Evolutionary conservation across 1,140 invertebrate genomes (phyloP).

Genomic region (Calycopis cecrops): DNA sequence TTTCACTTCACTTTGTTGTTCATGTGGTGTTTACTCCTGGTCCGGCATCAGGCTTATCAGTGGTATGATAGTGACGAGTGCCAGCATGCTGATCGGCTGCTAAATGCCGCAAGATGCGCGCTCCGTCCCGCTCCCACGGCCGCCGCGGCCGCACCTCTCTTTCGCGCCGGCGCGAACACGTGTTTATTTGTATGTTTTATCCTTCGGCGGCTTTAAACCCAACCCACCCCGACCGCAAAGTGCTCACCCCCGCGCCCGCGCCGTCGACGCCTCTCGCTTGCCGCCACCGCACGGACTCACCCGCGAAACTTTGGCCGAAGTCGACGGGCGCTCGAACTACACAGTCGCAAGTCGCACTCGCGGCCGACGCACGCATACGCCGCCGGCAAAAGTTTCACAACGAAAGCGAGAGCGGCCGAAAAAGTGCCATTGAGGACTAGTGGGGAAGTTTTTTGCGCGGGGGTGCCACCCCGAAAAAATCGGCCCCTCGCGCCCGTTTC

Average conservation of each 20-base stretch:
- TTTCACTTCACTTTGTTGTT: slow-evolving; percentile 17
- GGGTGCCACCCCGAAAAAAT: slow-evolving; percentile 72
- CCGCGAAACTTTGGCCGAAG: slow-evolving; percentile 70
- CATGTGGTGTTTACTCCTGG: neutral
- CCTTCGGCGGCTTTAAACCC: slow-evolving; percentile 76
- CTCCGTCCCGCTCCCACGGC: slow-evolving; percentile 52
- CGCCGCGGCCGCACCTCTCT: slow-evolving; percentile 49
- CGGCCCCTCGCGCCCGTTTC: slow-evolving; percentile 72
- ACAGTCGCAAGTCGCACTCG: slow-evolving; percentile 52
- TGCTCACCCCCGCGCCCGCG: slow-evolving; percentile 66
- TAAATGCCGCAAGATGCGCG: slow-evolving; percentile 69
- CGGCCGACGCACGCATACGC: slow-evolving; percentile 49
- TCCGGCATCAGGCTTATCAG: slow-evolving; percentile 23
- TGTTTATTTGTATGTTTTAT: slow-evolving; percentile 78
- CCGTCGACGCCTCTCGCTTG: slow-evolving; percentile 66
- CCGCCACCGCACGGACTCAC: slow-evolving; percentile 63
- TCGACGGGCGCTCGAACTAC: slow-evolving; percentile 61
- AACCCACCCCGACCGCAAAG: slow-evolving; percentile 74
- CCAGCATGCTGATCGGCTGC: slow-evolving; percentile 46
- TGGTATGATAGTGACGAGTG: slow-evolving; percentile 35
- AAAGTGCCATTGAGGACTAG: slow-evolving; percentile 71
- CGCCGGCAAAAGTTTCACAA: slow-evolving; percentile 21
- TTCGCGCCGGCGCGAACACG: slow-evolving; percentile 75
- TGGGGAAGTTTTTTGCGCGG: slow-evolving; percentile 69
- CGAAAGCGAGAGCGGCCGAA: slow-evolving; percentile 57